Percentiles rank a stretch among this genome's conserved stretches.
Evolutionary conservation across 2,888 invertebrate genomes (phyloP).

Genomic region (Empis livida): DNA sequence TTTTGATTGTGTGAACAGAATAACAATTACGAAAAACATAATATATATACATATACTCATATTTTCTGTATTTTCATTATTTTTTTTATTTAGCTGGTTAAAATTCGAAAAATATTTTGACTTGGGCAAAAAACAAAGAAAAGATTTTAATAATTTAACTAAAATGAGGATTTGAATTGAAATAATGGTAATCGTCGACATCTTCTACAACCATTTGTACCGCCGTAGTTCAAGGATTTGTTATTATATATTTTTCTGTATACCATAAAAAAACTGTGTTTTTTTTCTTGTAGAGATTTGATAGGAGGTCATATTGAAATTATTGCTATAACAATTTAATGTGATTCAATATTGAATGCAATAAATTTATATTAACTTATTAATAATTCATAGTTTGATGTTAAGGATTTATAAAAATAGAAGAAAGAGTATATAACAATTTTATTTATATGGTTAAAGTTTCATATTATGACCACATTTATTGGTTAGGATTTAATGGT

Average conservation of each 20-base stretch:
- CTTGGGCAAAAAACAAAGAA: not conserved
- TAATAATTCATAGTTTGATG: not conserved
- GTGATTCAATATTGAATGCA: constrained; percentile 4
- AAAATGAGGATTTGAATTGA: constrained; percentile 2
- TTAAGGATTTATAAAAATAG: not conserved
- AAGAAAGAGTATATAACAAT: not conserved
- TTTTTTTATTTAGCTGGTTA: too few relatives aligned
- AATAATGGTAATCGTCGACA: not conserved
- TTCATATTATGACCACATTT: not conserved
- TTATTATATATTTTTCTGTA: not conserved
- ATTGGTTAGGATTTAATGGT: not conserved
- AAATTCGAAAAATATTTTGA: not conserved
- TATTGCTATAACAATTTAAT: constrained; percentile 18
- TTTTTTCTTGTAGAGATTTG: too few relatives aligned
- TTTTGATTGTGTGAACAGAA: constrained; percentile 11
- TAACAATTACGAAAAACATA: constrained; percentile 1
- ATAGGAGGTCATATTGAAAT: constrained; percentile 1
- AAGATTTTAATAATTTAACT: constrained; percentile 11
- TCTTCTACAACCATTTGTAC: not conserved
- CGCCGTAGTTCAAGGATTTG: not conserved
- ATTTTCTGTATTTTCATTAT: not conserved
- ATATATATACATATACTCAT: not conserved
- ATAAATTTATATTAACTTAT: not conserved
- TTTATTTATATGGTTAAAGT: not conserved
- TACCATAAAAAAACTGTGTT: constrained; percentile 17